Conservation (phyloP, 2,113 vertebrate genomes). For the Ptychochromis oligacanthus region DNA sequence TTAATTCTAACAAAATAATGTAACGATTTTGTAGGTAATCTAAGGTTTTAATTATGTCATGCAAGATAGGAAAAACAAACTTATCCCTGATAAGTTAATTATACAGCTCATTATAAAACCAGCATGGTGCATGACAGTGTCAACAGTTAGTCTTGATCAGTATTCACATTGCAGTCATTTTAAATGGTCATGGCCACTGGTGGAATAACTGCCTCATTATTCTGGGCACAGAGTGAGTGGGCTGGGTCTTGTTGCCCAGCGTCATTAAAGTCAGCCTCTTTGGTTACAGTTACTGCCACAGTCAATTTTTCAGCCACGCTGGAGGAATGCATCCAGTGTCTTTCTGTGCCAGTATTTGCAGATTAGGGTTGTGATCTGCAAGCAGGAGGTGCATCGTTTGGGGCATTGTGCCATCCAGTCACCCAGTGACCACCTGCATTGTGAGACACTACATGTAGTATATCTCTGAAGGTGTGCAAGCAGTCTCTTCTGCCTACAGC, state of each 20-base stretch:
- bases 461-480: conserved; percentile 60
- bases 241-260: conserved; percentile 27
- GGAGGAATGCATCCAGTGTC: conserved; percentile 33
- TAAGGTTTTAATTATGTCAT: background rate
- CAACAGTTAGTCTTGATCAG: conserved; percentile 66
- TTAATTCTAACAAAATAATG: background rate
- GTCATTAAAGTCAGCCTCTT: conserved; percentile 64
- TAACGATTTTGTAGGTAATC: background rate
- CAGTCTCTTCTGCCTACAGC: conserved; percentile 58
- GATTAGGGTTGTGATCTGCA: conserved; percentile 51
- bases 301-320: conserved; percentile 30
- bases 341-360: conserved; percentile 40
- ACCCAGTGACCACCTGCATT: conserved; percentile 68
- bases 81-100: conserved; percentile 63
- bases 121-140: conserved; percentile 45
- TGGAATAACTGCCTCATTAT: conserved; percentile 70
- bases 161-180: conserved; percentile 58
- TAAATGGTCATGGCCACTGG: conserved; percentile 50
- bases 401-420: conserved; percentile 46
- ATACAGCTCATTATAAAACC: conserved; percentile 57
- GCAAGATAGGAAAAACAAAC: conserved; percentile 37
- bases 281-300: conserved; percentile 24
- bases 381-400: conserved; percentile 20
- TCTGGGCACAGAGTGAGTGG: conserved; percentile 58
- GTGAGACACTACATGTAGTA: conserved; percentile 16